phyloP scores from a whole-genome alignment of 2,797 vertebrate species.

The Botia almorhae region DNA sequence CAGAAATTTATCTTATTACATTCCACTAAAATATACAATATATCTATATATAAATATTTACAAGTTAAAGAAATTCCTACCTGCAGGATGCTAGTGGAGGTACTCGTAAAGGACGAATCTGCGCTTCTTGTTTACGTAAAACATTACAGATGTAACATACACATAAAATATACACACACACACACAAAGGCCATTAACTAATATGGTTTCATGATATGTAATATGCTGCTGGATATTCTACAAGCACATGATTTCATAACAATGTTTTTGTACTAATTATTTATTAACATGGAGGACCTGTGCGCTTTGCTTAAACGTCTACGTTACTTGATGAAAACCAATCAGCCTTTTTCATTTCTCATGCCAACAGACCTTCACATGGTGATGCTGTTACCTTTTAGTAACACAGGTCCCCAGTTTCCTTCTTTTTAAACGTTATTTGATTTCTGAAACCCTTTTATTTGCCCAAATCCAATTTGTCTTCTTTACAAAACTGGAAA shows the following conservation, averaged over 20 bases:
- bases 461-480: conserved; percentile 51
- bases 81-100: conserved; percentile 87
- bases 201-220: conserved; percentile 77
- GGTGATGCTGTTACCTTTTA: conserved; percentile 57
- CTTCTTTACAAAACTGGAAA: conserved; percentile 56
- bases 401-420: conserved; percentile 63
- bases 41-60: conserved; percentile 48
- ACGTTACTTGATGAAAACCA: conserved; percentile 60
- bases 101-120: conserved; percentile 91
- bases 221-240: conserved; percentile 79
- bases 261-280: conserved; percentile 75
- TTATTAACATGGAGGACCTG: conserved; percentile 72
- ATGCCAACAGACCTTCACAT: conserved; percentile 39
- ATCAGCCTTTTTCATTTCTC: conserved; percentile 63
- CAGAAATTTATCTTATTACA: conserved; percentile 91
- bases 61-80: conserved; percentile 78
- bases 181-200: conserved; percentile 77
- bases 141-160: conserved; percentile 54
- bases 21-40: conserved; percentile 82
- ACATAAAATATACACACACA: conserved; percentile 40
- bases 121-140: conserved; percentile 84
- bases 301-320: conserved; percentile 66
- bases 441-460: conserved; percentile 53
- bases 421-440: conserved; percentile 44
- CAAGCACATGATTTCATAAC: conserved; percentile 84